phyloP scores from a whole-genome alignment of 2,113 vertebrate genomes.

The Montifringilla adamsi region DNA sequence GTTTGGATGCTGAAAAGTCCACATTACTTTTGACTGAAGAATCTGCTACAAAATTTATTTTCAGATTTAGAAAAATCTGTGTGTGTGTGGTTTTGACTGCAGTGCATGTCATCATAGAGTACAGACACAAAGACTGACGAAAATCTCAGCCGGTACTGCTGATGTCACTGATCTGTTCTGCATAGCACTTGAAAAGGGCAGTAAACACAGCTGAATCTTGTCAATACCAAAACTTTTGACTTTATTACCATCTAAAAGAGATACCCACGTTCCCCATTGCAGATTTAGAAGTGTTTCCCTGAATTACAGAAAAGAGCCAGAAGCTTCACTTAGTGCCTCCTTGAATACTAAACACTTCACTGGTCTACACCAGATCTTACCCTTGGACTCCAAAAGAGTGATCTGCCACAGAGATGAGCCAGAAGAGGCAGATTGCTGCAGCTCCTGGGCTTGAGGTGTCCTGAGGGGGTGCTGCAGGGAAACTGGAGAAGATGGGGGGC shows the following conservation, averaged over 20 bases:
- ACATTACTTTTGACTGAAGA: neutral
- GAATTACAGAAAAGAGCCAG: neutral
- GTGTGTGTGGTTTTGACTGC: neutral
- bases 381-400: neutral
- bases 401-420: accelerated
- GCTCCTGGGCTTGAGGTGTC: neutral
- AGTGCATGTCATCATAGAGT: neutral
- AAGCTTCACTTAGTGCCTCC: neutral
- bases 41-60: neutral
- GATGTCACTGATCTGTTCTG: neutral
- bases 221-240: neutral
- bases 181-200: neutral
- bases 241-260: neutral
- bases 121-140: neutral
- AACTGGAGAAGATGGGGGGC: too few species aligned
- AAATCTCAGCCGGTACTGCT: neutral
- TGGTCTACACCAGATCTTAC: accelerated
- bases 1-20: neutral
- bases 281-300: neutral
- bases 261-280: neutral
- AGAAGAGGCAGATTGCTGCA: neutral
- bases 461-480: neutral
- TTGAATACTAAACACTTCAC: neutral
- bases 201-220: neutral
- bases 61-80: neutral